Base-by-base conservation (phyloP, 2,888 invertebrate species). In the Muschampia staudingeri region DNA sequence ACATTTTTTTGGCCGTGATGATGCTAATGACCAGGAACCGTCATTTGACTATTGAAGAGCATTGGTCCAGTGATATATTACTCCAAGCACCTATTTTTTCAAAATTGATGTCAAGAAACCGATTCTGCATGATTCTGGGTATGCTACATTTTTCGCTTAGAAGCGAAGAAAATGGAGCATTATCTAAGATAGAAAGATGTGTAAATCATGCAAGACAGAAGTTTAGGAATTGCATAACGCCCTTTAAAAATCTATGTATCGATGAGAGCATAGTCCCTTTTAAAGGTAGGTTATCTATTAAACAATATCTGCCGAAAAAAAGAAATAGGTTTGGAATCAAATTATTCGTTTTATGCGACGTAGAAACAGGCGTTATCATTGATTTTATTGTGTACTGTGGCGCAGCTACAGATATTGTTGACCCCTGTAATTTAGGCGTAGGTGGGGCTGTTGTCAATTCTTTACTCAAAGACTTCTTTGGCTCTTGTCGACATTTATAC, bases 351-450 rank as follows among this genome's bases (percentile, higher is more conserved):
- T 67, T 85, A 12, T 84, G 88, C 82, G 88, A 90, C 83, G 87
- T 89, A 14, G n/a, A 85, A 77, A 85, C 87, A 16, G 84, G 84
- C 52, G 76, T 79, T 73, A 86, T 88, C 67, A 56, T 87, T 56
- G 88, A 87, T 87, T 88, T 88, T 76, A 85, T 87, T 61, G 82
- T 89, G 34, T 88, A 87, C 79, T 85, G 86, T 81, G 87, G 88
- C 16, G 19, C 80, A 56, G 76, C 82, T 71, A 87, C 87, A 65
- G 83, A 87, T 67, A 84, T 85, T 52, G 81, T 48, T 44, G 78
- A 75, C 69, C 61, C 80, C 37, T 42, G 75, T 37, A 80, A 85
- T 84, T 85, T 85, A 70, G 85, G 86, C 44, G 7, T 86, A 71
- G 69, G 79, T 70, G 85, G 85, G 71, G 84, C 85, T 80, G 85